Conservation (phyloP, 2,888 invertebrate genomes). For the Linyphia triangularis region DNA sequence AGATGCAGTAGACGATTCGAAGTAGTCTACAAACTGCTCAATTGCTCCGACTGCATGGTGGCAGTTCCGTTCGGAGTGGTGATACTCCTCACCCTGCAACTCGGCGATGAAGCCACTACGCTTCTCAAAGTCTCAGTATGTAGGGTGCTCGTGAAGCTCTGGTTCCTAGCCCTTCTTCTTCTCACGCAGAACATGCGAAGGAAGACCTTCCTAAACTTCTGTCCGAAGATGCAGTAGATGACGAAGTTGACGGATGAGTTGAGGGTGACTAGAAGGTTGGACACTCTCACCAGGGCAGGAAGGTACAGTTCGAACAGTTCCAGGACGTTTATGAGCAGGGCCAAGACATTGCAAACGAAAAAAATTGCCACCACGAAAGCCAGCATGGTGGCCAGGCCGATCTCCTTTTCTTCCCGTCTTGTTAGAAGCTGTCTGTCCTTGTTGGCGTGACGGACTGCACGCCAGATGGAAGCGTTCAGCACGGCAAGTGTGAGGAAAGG, state of each 20-base stretch:
- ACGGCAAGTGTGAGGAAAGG: conserved; percentile 93
- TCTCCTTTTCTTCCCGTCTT: conserved; percentile 93
- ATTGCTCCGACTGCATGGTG: too few species aligned
- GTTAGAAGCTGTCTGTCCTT: conserved; percentile 93
- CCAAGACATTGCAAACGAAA: conserved; percentile 93
- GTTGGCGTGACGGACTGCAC: conserved; percentile 93
- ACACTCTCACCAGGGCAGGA: conserved; percentile 85
- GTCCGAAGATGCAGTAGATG: conserved; percentile 98
- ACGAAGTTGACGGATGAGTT: conserved; percentile 99
- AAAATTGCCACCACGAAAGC: conserved; percentile 96
- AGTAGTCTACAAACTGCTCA: too few species aligned
- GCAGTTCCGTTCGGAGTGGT: too few species aligned
- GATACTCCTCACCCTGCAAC: too few species aligned
- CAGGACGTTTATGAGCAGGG: conserved; percentile 90
- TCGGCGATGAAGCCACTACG: too few species aligned
- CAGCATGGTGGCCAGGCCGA: conserved; percentile 96
- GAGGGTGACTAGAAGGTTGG: conserved; percentile 95
- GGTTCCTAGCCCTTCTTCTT: conserved; percentile 73
- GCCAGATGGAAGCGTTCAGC: conserved; percentile 93
- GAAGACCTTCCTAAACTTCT: conserved; percentile 94
- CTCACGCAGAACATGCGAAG: conserved; percentile 81
- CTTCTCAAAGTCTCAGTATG: conserved; percentile 68
- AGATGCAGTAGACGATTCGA: too few species aligned
- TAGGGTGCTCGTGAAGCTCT: conserved; percentile 68
- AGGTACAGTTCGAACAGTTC: conserved; percentile 82